phyloP scores from a whole-genome alignment of 2,113 vertebrate genomes.

The Phainopepla nitens region DNA sequence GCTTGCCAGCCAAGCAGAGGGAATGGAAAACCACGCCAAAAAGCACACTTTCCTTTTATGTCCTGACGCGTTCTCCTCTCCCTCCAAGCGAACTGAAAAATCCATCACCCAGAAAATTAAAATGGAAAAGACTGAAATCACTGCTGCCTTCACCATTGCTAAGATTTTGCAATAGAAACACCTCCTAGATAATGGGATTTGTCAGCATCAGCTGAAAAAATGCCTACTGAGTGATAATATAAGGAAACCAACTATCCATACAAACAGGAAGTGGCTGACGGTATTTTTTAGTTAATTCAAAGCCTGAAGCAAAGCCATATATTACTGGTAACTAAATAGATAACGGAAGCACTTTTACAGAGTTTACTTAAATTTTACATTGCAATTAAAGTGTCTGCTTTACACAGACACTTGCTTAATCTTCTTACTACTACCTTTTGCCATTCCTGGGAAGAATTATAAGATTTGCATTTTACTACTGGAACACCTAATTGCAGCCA shows the following conservation, averaged over 20 bases:
- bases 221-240: not conserved
- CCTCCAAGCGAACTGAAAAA: not conserved
- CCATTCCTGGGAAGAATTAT: not conserved
- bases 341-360: not conserved
- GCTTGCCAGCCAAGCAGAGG: not conserved
- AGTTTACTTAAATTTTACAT: not conserved
- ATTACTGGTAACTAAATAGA: not conserved
- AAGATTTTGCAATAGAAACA: not conserved
- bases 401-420: not conserved
- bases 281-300: not conserved
- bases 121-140: not conserved
- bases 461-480: not conserved
- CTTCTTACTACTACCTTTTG: not conserved
- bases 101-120: not conserved
- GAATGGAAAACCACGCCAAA: not conserved
- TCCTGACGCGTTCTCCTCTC: not conserved
- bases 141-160: not conserved
- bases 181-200: not conserved
- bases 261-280: not conserved
- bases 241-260: not conserved
- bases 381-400: not conserved
- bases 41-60: not conserved
- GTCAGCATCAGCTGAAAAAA: conserved; percentile 13
- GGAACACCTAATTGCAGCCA: not conserved
- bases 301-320: not conserved